Percentiles rank a stretch among this genome's conserved stretches.
Conservation (phyloP, 2,888 invertebrate genomes). For the Epistrophe eligans region DNA sequence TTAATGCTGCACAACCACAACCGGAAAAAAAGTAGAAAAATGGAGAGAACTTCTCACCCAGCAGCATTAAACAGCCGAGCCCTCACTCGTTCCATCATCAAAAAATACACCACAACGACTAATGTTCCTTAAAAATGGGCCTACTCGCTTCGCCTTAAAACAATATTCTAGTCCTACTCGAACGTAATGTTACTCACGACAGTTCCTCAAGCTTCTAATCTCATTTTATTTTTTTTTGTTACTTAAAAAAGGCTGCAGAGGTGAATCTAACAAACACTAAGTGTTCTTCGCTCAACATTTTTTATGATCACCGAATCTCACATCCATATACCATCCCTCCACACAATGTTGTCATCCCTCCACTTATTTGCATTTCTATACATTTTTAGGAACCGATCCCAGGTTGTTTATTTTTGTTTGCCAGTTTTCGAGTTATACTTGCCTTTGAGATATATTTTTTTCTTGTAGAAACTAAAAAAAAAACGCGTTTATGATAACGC, state of each 20-base stretch:
- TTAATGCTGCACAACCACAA: conserved; percentile 58
- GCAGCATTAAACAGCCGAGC: conserved; percentile 48
- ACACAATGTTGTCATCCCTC: conserved; percentile 20
- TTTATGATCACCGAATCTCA: conserved; percentile 44
- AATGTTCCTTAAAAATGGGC: conserved; percentile 66
- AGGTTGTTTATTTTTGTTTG: conserved; percentile 26
- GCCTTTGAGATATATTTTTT: conserved; percentile 19
- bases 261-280: conserved; percentile 7
- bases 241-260: conserved; percentile 21
- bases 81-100: conserved; percentile 28
- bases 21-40: conserved; percentile 59
- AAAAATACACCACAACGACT: conserved; percentile 65
- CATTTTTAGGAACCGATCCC: conserved; percentile 3
- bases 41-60: conserved; percentile 35
- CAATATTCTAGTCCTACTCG: conserved; percentile 71
- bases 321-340: conserved; percentile 11
- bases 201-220: conserved; percentile 69
- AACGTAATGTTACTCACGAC: conserved; percentile 67
- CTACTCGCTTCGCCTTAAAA: conserved; percentile 67
- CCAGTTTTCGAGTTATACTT: conserved; percentile 19
- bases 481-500: conserved; percentile 45
- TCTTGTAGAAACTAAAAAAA: conserved; percentile 41
- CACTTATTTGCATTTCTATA: conserved; percentile 59
- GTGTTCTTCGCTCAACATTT: conserved; percentile 58
- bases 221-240: conserved; percentile 32